phyloP scores from a whole-genome alignment of 2,888 invertebrate genomes.

The Hipparchia semele region DNA sequence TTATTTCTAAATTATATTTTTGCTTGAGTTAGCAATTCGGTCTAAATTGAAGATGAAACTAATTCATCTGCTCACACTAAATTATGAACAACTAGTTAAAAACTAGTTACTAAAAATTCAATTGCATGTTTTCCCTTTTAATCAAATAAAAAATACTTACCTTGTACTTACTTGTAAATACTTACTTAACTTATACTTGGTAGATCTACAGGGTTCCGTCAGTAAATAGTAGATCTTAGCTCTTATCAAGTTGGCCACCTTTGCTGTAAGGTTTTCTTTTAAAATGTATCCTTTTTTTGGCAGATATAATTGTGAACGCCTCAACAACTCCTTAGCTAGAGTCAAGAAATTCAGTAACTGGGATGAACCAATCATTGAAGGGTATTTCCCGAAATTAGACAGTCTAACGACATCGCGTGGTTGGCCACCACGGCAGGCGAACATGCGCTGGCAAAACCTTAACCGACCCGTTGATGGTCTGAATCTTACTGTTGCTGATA shows the following conservation, averaged over 20 bases:
- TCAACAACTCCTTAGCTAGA: conserved; percentile 86
- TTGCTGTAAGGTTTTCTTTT: background rate
- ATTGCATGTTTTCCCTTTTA: too few relatives aligned
- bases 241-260: too few relatives aligned
- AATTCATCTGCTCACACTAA: too few relatives aligned
- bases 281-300: conserved; percentile 2
- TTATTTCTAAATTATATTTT: background rate
- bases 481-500: conserved; percentile 83
- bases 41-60: background rate
- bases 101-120: too few relatives aligned
- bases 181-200: too few relatives aligned
- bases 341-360: conserved; percentile 86
- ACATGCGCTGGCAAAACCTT: conserved; percentile 84
- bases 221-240: too few relatives aligned
- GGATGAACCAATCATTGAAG: conserved; percentile 88
- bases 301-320: conserved; percentile 90
- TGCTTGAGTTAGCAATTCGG: background rate
- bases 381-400: conserved; percentile 92
- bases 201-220: too few relatives aligned
- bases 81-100: background rate
- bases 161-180: too few relatives aligned
- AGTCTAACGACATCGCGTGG: conserved; percentile 87
- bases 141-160: too few relatives aligned
- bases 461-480: conserved; percentile 86
- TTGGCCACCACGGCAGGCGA: conserved; percentile 87